Conservation (phyloP, 2,888 invertebrate genomes). For the Amphimallon solstitiale region DNA sequence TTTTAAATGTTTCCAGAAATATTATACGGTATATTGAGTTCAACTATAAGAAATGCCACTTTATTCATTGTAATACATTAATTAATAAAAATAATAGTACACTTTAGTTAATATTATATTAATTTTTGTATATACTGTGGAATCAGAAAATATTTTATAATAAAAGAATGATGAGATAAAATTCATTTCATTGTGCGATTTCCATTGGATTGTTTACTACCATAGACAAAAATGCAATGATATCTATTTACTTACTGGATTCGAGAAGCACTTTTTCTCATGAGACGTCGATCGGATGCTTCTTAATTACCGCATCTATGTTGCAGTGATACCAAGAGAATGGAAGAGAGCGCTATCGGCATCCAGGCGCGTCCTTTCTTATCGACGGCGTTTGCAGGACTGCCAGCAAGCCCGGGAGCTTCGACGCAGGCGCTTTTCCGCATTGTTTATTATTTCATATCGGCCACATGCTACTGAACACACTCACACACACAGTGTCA, state of each 20-base stretch:
- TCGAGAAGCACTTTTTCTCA: slow-evolving; percentile 31
- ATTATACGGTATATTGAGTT: no score
- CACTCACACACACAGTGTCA: neutral
- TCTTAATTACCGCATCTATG: slow-evolving; percentile 35
- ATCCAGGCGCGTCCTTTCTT: slow-evolving; percentile 55
- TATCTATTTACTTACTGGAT: slow-evolving; percentile 30
- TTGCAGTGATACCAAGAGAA: slow-evolving; percentile 27
- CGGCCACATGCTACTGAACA: slow-evolving; percentile 36
- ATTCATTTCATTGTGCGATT: slow-evolving; percentile 1
- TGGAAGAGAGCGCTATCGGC: slow-evolving; percentile 46
- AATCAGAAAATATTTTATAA: neutral
- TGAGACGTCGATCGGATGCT: slow-evolving; percentile 29
- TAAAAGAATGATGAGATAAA: neutral
- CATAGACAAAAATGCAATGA: slow-evolving; percentile 9
- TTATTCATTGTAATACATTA: no score
- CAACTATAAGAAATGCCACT: no score
- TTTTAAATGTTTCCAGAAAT: no score
- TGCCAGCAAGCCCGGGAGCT: slow-evolving; percentile 56
- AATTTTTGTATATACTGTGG: no score
- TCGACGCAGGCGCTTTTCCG: slow-evolving; percentile 57
- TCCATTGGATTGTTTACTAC: neutral
- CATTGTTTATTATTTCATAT: slow-evolving; percentile 58
- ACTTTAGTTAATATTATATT: no score
- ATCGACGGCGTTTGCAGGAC: slow-evolving; percentile 55
- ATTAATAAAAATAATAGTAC: no score